Base-by-base conservation (phyloP, 2,797 vertebrate species). In the Brachyalestes nurse region DNA sequence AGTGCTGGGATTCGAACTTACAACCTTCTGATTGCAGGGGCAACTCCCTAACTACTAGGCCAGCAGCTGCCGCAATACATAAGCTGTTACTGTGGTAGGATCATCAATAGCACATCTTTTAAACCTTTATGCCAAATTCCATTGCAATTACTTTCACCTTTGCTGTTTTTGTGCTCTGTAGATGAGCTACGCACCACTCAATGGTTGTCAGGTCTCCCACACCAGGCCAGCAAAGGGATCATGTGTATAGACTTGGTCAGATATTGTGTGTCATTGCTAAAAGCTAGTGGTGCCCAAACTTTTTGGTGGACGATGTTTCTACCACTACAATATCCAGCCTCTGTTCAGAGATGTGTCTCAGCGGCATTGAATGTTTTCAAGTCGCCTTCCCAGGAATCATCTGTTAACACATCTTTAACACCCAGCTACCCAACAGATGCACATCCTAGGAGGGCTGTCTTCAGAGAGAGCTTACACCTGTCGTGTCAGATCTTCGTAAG, bases 331-430 rank as follows among this genome's bases (percentile, higher is more conserved):
- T 57, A 40, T 45, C 53, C 70, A 66, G 65, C 42, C 17, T 17
- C 51, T 69, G 61, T 58, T 71, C 69, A 4, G 34, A 34, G 34
- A 34, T 51, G 76, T 80, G 28, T 66, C 57, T 38, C 45, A 80
- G 75, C 8, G 61, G 45, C 25, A 34, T 55, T 21, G 61, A 61
- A 47, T 23, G 45, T 6, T 17, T 70, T 34, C 67, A 58, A 45
- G 42, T 61, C 65, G 47, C 67, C 61, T 67, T 57, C 80, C 60
- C 73, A 70, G 79, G 55, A 66, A 69, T 79, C 79, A 81, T 86
- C 73, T 82, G 80, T 65, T 82, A 83, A 80, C 71, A 78, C 69
- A 77, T 82, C 79, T 82, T 79, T 84, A 80, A 84, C 85, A 86
- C 77, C 58, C 67, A 51, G 40, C 34, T 65, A 51, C 67, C 67